Percentiles rank a stretch among this genome's conserved stretches.
These are phyloP conservation scores for Cheilosia grossa DNA, from an alignment of 2,888 invertebrate genomes.

Conservation along the genomic window DNA sequence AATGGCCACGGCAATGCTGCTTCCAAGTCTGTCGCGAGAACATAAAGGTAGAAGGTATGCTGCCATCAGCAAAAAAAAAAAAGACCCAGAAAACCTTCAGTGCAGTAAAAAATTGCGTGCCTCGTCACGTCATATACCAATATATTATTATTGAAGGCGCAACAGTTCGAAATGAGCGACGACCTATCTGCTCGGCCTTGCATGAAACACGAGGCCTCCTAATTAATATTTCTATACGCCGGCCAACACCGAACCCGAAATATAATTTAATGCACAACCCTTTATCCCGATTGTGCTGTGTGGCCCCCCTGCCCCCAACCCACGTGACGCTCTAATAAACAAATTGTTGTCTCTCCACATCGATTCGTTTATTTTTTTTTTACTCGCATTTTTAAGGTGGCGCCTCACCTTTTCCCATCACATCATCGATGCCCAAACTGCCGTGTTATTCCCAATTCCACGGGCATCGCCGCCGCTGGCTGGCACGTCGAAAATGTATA, in stretches of 20 bases:
- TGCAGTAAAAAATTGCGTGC: too few relatives aligned
- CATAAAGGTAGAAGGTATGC: too few relatives aligned
- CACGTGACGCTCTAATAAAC: conserved; percentile 62
- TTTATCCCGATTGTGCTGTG: conserved; percentile 29
- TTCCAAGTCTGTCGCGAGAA: too few relatives aligned
- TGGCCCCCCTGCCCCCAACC: not conserved
- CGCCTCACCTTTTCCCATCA: conserved; percentile 69
- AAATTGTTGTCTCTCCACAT: conserved; percentile 19
- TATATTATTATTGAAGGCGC: too few relatives aligned
- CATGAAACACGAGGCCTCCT: conserved; percentile 42
- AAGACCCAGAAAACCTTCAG: too few relatives aligned
- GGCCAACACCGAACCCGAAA: conserved; percentile 17
- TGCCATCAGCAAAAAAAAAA: too few relatives aligned
- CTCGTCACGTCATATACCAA: too few relatives aligned
- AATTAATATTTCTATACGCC: conserved; percentile 47
- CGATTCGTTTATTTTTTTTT: not conserved
- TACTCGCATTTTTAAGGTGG: conserved; percentile 42
- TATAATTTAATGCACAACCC: conserved; percentile 12
- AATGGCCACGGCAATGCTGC: too few relatives aligned
- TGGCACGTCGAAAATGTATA: conserved; percentile 35
- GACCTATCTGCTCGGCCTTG: not conserved
- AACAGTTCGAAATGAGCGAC: not conserved
- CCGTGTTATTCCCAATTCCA: conserved; percentile 44
- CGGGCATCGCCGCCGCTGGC: not conserved
- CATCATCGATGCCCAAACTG: conserved; percentile 45